Evolutionary conservation across 92 coral and sea anemone species (phyloP).

Genomic region (Phenganax subtilis): DNA sequence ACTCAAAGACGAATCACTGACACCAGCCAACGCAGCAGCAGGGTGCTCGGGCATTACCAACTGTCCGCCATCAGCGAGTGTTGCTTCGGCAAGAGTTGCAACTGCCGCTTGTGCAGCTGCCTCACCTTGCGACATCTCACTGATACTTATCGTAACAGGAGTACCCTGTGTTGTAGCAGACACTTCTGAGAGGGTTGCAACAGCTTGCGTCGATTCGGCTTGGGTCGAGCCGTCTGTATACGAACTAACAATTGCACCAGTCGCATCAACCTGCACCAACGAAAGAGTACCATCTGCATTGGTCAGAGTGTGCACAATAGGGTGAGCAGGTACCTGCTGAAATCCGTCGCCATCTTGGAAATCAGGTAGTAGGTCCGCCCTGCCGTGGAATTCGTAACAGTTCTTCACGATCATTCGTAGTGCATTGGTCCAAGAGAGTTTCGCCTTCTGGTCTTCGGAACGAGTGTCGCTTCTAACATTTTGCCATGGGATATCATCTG

Average conservation of each 20-base stretch:
- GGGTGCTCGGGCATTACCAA: slow-evolving; percentile 98
- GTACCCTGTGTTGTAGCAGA: slow-evolving; percentile 86
- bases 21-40: slow-evolving; percentile 80
- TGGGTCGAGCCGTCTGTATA: slow-evolving; percentile 87
- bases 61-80: slow-evolving; percentile 96
- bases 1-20: slow-evolving; percentile 66
- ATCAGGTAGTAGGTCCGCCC: slow-evolving; percentile 91
- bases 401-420: slow-evolving; percentile 94
- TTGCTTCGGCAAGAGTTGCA: slow-evolving; percentile 98
- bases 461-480: slow-evolving; percentile 97
- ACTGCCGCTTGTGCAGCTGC: slow-evolving; percentile 99
- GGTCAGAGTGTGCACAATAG: slow-evolving; percentile 95
- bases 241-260: slow-evolving; percentile 95
- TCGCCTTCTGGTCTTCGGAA: slow-evolving; percentile 92
- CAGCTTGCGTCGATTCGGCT: slow-evolving; percentile 97
- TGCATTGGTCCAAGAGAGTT: slow-evolving; percentile 96
- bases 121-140: slow-evolving; percentile 84
- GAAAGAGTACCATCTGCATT: slow-evolving; percentile 99
- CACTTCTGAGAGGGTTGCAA: slow-evolving; percentile 97
- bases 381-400: slow-evolving; percentile 94
- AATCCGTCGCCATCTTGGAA: slow-evolving; percentile 68
- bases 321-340: slow-evolving; percentile 78
- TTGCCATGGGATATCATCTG: slow-evolving; percentile 96
- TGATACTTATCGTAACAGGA: slow-evolving; percentile 63
- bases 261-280: slow-evolving; percentile 94